These are phyloP conservation scores for Manis crassicaudata DNA, from an alignment of 2,797 vertebrate species.

Conservation along the genomic window DNA sequence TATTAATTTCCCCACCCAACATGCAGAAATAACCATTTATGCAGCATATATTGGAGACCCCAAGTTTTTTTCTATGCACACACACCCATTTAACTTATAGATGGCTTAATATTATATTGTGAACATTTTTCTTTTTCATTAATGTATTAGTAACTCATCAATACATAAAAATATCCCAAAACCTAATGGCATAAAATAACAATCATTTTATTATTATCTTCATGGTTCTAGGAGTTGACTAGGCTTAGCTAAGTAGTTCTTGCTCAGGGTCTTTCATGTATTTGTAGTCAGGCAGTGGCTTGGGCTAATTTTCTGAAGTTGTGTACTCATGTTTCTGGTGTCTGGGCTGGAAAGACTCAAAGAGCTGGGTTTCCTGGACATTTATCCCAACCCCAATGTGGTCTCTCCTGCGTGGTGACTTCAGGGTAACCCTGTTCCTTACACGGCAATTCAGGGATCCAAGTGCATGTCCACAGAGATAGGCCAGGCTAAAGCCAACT, in stretches of 20 bases:
- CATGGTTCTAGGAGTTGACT: neutral
- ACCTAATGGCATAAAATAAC: neutral
- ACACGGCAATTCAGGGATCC: neutral
- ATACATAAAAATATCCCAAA: neutral
- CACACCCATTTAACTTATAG: too few relatives aligned
- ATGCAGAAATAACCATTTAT: neutral
- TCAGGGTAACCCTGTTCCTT: neutral
- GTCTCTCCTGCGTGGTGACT: neutral
- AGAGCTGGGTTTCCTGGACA: neutral
- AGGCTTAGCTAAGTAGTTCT: neutral
- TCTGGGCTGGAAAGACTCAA: neutral
- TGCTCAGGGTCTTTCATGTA: neutral
- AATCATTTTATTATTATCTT: neutral
- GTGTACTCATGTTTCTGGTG: neutral
- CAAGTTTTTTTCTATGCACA: neutral
- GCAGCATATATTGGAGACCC: neutral
- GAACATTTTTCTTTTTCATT: neutral
- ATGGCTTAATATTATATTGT: neutral
- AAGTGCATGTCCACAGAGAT: neutral
- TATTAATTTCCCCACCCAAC: neutral
- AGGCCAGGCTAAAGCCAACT: neutral
- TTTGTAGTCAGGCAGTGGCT: neutral
- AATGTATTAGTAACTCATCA: neutral
- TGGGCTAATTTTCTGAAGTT: neutral
- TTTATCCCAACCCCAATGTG: neutral